Evolutionary conservation across 2,888 invertebrate genomes (phyloP), one percentile per base, ranked within the genome.

Genomic region (Agonum fuliginosum): DNA sequence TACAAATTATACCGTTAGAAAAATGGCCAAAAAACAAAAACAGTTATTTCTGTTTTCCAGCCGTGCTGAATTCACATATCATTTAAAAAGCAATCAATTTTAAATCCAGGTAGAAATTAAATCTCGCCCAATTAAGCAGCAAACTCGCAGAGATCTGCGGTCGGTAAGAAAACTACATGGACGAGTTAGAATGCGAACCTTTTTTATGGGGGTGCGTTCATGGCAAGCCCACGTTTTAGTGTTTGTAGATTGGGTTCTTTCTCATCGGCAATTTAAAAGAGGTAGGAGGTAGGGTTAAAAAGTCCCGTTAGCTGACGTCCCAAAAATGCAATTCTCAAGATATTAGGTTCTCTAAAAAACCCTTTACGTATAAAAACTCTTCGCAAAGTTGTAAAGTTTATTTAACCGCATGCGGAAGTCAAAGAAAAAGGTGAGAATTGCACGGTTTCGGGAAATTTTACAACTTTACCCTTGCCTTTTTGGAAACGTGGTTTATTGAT

Each of bases 101-200:
- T 12, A 17, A 10, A 69, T 24, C 46, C 73, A 58, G 73, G 73
- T 73, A 73, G 58, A 54, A 73, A 73, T 73, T 73, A 73, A 73
- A 51, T 54, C 51, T 72, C 37, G 67, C 22, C 41, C 67, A 37
- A 67, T 37, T 34, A 41, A 65, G 48, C 17, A 67, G 37, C 67
- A 20, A 69, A 69, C 22, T 69, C 22, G 43, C 43, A 22, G 67
- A 37, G 17, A 12, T 67, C 43, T 43, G 67, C 46, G 69, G 69
- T 69, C 69, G 46, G 14, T 17, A 20, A 24, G 46, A 69, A 67
- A 67, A 67, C 65, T 34, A 20, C 73, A 54, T 73, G 58, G 58
- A 73, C 58, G 73, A 73, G 73, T 73, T 73, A 73, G 58, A 73
- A 73, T 73, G 73, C 73, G 73, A 73, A 73, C 73, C 73, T 41